Evolutionary conservation across 1,140 invertebrate genomes (phyloP), one percentile per base, ranked within the genome.

Genomic region (Saccostrea echinata): DNA sequence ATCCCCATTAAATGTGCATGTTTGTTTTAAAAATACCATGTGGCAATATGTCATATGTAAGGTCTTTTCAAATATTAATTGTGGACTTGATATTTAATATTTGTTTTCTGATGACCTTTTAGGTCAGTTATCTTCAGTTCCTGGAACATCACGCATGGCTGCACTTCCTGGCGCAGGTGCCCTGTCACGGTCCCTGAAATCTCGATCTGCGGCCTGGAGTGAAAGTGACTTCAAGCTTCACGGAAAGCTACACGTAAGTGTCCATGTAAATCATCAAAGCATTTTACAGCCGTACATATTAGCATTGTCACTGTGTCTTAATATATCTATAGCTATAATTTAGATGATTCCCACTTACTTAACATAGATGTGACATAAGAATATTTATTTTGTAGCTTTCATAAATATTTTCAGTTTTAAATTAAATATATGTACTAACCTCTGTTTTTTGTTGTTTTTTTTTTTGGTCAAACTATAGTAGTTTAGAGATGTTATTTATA

Each of bases 141-240:
- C 82, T 52, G 86, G 84, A 24, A 85, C 84, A 18, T 82, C 82
- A 33, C 84, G 84, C 51, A 85, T 89, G 85, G 85, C 86, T 30
- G 64, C 88, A 33, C 85, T 81, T 61, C 88, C 86, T 68, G 88
- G 88, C 51, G 88, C 88, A 82, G 88, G 88, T 52, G 68, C 51
- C 24, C 43, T 89, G 51, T 80, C 88, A n/a, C 68, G 88, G 12
- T 85, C 83, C 33, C 43, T 89, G 27, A 89, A 89, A 81, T 57
- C 85, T 13, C 64, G 86, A 51, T 84, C 82, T 8, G 83, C 88
- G 52, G 88, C 88, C 4, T 89, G 88, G 88, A 89, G 88, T 87
- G 88, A 89, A 68, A 85, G 71, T 82, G 88, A 89, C 53, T 61
- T 89, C 43, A 89, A 87, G 81, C 86, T 89, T 9, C 82, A 85